Percentiles rank a stretch among this genome's conserved stretches.
These are phyloP conservation scores for Brachynemurus nebulosus DNA, from an alignment of 2,888 invertebrate species.

Conservation along the genomic window DNA sequence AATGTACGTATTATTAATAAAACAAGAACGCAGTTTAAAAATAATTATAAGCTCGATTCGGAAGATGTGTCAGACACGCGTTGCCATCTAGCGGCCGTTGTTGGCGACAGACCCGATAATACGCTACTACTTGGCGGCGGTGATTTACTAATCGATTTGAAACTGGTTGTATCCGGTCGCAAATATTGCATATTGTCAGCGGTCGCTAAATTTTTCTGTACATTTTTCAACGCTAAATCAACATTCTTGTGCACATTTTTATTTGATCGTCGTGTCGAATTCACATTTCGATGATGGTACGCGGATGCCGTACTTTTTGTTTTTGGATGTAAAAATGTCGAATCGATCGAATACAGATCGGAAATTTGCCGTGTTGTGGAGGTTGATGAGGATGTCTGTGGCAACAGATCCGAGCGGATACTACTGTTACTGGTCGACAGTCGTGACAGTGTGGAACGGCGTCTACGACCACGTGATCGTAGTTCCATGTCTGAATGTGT, in stretches of 20 bases:
- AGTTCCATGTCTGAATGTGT: constrained; percentile 27
- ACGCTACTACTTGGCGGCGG: constrained; percentile 41
- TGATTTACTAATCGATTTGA: constrained; percentile 32
- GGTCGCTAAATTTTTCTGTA: constrained; percentile 23
- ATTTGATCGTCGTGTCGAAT: constrained; percentile 5
- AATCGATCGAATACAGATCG: constrained; percentile 6
- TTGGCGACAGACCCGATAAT: constrained; percentile 40
- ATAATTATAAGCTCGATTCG: constrained; percentile 29
- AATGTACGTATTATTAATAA: no score
- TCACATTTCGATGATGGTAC: not conserved
- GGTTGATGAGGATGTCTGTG: constrained; percentile 23
- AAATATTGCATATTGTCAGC: constrained; percentile 28
- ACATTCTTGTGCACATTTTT: constrained; percentile 16
- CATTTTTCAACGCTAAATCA: constrained; percentile 8
- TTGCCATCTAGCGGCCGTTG: constrained; percentile 30
- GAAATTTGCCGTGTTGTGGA: not conserved
- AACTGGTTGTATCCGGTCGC: constrained; percentile 27
- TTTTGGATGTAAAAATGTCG: constrained; percentile 3
- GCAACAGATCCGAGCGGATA: constrained; percentile 29
- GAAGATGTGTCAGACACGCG: constrained; percentile 25
- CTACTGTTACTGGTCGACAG: constrained; percentile 30
- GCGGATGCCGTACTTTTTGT: not conserved
- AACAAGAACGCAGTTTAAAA: no score
- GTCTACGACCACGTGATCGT: constrained; percentile 24
- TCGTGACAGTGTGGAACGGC: constrained; percentile 24